Conservation (phyloP, 1,140 invertebrate genomes). For the Lerema accius region DNA sequence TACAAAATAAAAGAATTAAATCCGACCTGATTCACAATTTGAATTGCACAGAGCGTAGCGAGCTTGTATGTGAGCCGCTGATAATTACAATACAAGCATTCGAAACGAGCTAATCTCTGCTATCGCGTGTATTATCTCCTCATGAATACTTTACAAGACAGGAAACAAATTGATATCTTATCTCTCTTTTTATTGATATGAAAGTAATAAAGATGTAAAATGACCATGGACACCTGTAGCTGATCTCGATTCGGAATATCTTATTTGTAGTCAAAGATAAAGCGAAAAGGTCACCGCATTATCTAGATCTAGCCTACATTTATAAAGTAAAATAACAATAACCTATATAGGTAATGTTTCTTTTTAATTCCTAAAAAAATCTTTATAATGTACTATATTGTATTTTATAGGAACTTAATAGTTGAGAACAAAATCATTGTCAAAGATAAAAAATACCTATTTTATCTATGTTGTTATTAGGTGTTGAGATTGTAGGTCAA, state of each 20-base stretch:
- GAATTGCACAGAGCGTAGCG: background rate
- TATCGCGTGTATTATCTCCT: background rate
- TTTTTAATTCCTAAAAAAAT: too few species aligned
- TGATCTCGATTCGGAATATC: too few species aligned
- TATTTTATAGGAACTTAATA: too few species aligned
- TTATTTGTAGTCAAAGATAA: background rate
- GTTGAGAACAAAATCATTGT: too few species aligned
- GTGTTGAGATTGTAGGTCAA: slow-evolving; percentile 10
- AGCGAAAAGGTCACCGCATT: too few species aligned
- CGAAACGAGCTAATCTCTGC: slow-evolving; percentile 1
- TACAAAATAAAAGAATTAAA: background rate
- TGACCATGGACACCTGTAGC: too few species aligned
- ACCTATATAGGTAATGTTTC: too few species aligned
- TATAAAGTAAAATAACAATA: too few species aligned
- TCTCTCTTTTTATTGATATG: background rate
- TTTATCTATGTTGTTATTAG: slow-evolving; percentile 4
- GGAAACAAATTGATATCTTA: slow-evolving; percentile 1
- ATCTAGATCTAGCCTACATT: too few species aligned
- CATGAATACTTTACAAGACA: slow-evolving; percentile 1
- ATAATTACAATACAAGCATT: slow-evolving; percentile 3
- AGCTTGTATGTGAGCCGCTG: background rate
- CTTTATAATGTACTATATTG: too few species aligned
- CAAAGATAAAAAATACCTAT: too few species aligned
- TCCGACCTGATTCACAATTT: background rate
- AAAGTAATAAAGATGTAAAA: background rate